Conservation (phyloP, 2,797 vertebrate genomes). For the Ptychadena robeensis region DNA sequence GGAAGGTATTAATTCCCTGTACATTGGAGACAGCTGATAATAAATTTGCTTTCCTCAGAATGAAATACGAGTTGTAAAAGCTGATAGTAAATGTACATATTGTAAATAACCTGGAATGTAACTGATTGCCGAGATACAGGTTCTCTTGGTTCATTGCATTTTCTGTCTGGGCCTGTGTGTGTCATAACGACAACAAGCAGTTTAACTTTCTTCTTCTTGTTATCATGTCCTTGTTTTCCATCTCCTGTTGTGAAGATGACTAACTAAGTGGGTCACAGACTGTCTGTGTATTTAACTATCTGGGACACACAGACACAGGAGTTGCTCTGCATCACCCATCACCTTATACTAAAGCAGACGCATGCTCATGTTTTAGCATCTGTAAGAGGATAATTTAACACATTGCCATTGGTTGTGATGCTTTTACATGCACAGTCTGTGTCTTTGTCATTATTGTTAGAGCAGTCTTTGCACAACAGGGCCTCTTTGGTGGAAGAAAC, state of each 20-base stretch:
- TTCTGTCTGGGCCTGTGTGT: too few species aligned
- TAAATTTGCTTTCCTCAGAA: too few species aligned
- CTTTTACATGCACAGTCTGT: not conserved
- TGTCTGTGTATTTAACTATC: not conserved
- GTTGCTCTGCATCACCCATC: not conserved
- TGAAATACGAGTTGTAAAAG: too few species aligned
- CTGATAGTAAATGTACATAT: too few species aligned
- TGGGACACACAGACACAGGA: not conserved
- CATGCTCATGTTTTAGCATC: not conserved
- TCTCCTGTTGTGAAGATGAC: too few species aligned
- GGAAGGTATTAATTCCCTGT: too few species aligned
- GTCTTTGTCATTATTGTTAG: not conserved
- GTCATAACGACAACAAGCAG: too few species aligned
- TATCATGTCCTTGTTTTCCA: too few species aligned
- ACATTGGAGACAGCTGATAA: too few species aligned
- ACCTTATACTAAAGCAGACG: not conserved
- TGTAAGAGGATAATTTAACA: not conserved
- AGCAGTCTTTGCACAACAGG: conserved; percentile 33
- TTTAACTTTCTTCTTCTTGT: too few species aligned
- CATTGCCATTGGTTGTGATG: not conserved
- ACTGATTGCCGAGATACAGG: not conserved
- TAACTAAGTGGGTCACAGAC: conserved; percentile 1
- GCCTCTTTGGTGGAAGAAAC: conserved; percentile 2
- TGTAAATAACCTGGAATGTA: too few species aligned
- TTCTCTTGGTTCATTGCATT: too few species aligned